Conservation (phyloP, 2,113 vertebrate genomes). For the Mungos mungo region DNA sequence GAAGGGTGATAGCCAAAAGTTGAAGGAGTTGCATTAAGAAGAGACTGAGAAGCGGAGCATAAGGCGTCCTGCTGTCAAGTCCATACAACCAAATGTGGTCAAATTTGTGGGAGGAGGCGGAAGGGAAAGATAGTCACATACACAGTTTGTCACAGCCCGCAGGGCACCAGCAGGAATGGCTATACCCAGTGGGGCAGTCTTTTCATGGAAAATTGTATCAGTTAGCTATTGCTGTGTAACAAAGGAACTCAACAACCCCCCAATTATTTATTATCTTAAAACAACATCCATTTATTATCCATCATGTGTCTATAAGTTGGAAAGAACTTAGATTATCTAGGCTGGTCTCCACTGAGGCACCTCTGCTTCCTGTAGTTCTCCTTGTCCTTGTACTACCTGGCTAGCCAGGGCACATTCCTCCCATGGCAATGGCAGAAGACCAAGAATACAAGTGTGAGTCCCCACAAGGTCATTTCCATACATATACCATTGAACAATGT, state of each 20-base stretch:
- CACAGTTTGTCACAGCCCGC: neutral
- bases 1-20: neutral
- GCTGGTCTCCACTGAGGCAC: neutral
- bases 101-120: accelerated
- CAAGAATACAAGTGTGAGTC: neutral
- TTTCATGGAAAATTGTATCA: neutral
- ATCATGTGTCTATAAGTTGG: neutral
- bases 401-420: neutral
- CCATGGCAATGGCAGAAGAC: neutral
- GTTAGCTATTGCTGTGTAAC: neutral
- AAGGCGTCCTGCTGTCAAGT: neutral
- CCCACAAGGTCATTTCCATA: neutral
- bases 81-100: neutral
- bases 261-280: neutral
- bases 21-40: neutral
- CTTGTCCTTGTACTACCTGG: neutral
- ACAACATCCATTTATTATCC: neutral
- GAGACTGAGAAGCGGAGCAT: neutral
- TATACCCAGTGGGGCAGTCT: neutral
- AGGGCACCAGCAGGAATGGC: neutral
- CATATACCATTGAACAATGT: neutral
- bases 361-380: neutral
- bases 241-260: neutral
- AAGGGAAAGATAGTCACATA: neutral
- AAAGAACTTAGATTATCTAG: neutral